These are phyloP conservation scores for Odontesthes bonariensis DNA, from an alignment of 2,113 vertebrate species.

Conservation along the genomic window DNA sequence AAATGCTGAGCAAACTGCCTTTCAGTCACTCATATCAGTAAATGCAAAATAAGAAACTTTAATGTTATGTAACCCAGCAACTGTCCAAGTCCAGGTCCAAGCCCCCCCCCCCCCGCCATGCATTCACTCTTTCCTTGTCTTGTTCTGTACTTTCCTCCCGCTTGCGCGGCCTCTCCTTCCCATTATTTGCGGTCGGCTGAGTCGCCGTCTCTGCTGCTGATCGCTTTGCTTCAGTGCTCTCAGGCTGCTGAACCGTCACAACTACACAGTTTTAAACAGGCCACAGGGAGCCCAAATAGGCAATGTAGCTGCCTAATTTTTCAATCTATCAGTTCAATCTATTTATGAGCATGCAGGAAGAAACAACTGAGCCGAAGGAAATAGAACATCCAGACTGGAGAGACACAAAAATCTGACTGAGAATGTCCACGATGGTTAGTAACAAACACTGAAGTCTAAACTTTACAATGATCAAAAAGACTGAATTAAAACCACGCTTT, in stretches of 20 bases:
- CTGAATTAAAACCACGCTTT: too few relatives aligned
- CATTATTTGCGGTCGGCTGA: conserved; percentile 22
- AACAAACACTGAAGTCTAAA: neutral
- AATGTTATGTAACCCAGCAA: neutral
- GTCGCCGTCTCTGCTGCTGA: conserved; percentile 19
- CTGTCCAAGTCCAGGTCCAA: too few relatives aligned
- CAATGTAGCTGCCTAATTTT: too few relatives aligned
- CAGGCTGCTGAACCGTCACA: conserved; percentile 30
- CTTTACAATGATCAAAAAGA: too few relatives aligned
- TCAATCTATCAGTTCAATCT: neutral
- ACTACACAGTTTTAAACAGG: neutral
- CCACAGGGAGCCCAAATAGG: neutral
- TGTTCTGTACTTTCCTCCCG: too few relatives aligned
- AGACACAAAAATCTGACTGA: neutral
- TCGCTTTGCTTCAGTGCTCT: conserved; percentile 4
- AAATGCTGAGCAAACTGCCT: too few relatives aligned
- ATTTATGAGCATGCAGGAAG: neutral
- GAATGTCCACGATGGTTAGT: neutral
- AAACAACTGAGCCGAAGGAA: neutral
- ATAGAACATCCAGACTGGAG: neutral
- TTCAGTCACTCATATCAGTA: too few relatives aligned
- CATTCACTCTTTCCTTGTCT: neutral
- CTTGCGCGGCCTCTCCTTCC: neutral
- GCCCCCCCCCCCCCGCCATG: too few relatives aligned
- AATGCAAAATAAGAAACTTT: too few relatives aligned